A percentile compares a stretch with the other conserved stretches of the same genome.
Conservation (phyloP, 1,140 invertebrate species). For the Cataglyphis hispanica region DNA sequence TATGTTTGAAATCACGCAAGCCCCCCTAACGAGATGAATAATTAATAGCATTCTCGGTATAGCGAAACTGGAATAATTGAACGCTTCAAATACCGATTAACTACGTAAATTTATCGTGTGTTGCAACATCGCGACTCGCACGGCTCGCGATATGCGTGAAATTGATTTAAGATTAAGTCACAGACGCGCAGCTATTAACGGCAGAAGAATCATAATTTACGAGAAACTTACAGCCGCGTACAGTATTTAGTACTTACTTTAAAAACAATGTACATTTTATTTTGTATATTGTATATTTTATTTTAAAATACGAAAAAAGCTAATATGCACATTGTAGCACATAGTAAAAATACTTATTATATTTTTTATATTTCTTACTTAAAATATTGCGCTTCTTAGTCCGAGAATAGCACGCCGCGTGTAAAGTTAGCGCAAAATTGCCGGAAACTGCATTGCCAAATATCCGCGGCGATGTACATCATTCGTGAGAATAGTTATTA, state of each 20-base stretch:
- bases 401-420: background rate
- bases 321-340: too few species aligned
- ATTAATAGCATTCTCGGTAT: slow-evolving; percentile 48
- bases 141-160: slow-evolving; percentile 61
- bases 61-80: slow-evolving; percentile 21
- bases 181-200: slow-evolving; percentile 45
- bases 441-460: slow-evolving; percentile 56
- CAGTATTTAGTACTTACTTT: background rate
- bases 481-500: slow-evolving; percentile 52
- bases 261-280: background rate
- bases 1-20: background rate
- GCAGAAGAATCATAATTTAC: slow-evolving; percentile 22
- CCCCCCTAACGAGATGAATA: slow-evolving; percentile 36
- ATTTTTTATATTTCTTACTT: background rate
- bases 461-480: slow-evolving; percentile 43
- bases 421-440: slow-evolving; percentile 13
- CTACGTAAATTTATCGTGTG: slow-evolving; percentile 52
- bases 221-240: background rate
- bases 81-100: slow-evolving; percentile 55
- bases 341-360: background rate
- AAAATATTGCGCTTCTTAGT: slow-evolving; percentile 5
- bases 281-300: slow-evolving; percentile 1
- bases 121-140: background rate
- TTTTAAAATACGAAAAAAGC: background rate
- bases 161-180: slow-evolving; percentile 72